Base-by-base conservation (phyloP, 2,113 vertebrate genomes). In the Recurvirostra avosetta region DNA sequence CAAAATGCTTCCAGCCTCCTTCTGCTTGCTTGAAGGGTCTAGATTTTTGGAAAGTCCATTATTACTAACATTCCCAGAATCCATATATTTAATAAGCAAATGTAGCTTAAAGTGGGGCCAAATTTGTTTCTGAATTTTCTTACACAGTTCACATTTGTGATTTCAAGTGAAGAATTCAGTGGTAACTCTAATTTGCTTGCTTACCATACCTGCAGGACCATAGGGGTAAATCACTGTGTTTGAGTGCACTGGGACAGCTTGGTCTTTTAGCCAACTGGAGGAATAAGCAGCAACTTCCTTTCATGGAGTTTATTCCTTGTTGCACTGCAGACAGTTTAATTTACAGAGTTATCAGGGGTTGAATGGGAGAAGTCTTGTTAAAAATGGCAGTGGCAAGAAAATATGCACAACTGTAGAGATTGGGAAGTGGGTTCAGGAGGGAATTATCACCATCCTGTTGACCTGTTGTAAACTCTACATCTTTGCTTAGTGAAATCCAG, bases 371-470 rank as follows among this genome's bases (percentile, higher is more conserved):
- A 75, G 11, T 40, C 50, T 34, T 82, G 15, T 71, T 70, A 59
- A 65, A 91, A 88, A 75, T 6, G 5, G 7, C 56, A 68, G 40
- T 65, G 62, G 32, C 55, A 32, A 68, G 40, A 18, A 41, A 74
- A 74, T 65, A 32, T 0, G 7, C 11, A 2, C 45, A 56, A 65
- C 12, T 2, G 5, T 27, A 45, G 53, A 26, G 41, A 34, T 0
- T 58, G 41, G 45, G 50, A 77, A 55, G 47, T 50, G n/a, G 8
- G 29, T 50, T 86, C 25, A 17, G 34, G 61, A 67, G 11, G 17
- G 10, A 91, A 41, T 68, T 74, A 52, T 29, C 47, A 52, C 17
- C 72, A 83, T 27, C 29, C 41, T 29, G 40, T 40, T 40, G 21
- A 63, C 36, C 29, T 58, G 36, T n/a, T 83, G 59, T 62, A 45